phyloP scores from a whole-genome alignment of 2,797 vertebrate species.

The Sternotherus odoratus region DNA sequence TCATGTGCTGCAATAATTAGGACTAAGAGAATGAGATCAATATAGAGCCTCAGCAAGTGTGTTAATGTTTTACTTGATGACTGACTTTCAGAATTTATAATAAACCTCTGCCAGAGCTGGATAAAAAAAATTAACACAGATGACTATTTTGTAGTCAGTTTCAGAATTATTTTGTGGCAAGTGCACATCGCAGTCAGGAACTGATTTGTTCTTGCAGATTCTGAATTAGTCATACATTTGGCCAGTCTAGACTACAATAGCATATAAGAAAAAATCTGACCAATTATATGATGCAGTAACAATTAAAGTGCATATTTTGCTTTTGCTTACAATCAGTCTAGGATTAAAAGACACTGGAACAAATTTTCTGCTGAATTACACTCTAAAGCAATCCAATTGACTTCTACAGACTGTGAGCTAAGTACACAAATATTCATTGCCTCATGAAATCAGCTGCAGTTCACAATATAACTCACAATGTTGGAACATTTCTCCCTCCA shows the following conservation, averaged over 20 bases:
- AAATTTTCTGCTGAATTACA: neutral
- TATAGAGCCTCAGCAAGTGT: neutral
- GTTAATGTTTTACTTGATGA: neutral
- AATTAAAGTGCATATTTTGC: fast-evolving
- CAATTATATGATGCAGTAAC: neutral
- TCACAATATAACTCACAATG: neutral
- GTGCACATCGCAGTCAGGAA: neutral
- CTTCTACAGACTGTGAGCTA: neutral
- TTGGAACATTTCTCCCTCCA: neutral
- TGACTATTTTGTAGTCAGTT: neutral
- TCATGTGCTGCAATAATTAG: neutral
- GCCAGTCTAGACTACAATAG: neutral
- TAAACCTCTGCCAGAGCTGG: neutral
- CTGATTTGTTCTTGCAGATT: neutral
- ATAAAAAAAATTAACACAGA: neutral
- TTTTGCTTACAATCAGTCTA: neutral
- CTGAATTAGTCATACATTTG: neutral
- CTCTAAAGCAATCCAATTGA: no score
- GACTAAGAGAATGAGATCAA: neutral
- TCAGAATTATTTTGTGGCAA: neutral
- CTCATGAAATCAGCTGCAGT: neutral
- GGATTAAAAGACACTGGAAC: neutral
- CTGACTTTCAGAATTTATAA: neutral
- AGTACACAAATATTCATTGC: neutral
- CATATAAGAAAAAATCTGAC: neutral